phyloP scores from a whole-genome alignment of 2,113 vertebrate species.

The Dipodomys ordii region DNA sequence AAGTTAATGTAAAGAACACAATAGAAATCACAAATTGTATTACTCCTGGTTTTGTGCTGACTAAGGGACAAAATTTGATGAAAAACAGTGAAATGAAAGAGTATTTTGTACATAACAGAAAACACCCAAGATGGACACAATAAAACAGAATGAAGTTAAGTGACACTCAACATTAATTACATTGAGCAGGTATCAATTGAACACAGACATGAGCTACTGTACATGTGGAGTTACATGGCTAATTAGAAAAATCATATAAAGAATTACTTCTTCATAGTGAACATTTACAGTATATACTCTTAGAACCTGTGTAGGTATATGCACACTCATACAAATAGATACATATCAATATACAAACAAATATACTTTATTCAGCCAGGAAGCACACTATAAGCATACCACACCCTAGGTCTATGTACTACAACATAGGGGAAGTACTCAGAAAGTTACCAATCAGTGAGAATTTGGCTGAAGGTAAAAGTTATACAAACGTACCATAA shows the following conservation, averaged over 20 bases:
- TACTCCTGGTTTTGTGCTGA: neutral
- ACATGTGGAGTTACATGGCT: neutral
- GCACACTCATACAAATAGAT: neutral
- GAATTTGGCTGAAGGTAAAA: neutral
- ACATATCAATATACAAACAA: neutral
- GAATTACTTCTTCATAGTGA: conserved; percentile 30
- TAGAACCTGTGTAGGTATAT: neutral
- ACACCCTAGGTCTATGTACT: neutral
- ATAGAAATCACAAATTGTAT: conserved; percentile 17
- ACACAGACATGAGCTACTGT: conserved; percentile 41
- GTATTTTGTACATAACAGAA: conserved; percentile 29
- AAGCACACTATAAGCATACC: neutral
- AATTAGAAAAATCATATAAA: conserved; percentile 48
- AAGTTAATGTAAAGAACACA: neutral
- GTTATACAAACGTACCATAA: neutral
- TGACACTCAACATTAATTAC: conserved; percentile 55
- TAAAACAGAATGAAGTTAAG: conserved; percentile 45
- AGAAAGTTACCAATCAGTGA: neutral
- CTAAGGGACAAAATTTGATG: neutral
- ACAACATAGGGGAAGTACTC: neutral
- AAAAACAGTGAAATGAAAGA: neutral
- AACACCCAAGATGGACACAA: conserved; percentile 33
- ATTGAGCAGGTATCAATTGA: neutral
- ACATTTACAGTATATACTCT: neutral
- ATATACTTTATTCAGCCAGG: neutral